Base-by-base conservation (phyloP, 2,888 invertebrate species). In the Caenorhabditis panamensis region DNA sequence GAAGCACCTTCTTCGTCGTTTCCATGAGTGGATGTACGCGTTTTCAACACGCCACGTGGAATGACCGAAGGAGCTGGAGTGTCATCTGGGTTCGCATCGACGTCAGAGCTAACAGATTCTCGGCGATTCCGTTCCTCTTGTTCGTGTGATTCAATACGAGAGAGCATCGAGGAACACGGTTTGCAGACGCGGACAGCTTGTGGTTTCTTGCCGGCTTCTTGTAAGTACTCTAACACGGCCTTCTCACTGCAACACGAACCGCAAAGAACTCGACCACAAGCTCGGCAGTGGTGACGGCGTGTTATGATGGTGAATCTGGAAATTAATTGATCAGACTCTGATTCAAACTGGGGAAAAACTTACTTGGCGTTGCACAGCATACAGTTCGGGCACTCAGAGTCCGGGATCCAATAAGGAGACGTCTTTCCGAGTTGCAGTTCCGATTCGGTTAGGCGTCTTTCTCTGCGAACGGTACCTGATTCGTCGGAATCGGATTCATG, bases 391-490 rank as follows among this genome's bases (percentile, higher is more conserved):
- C 95, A 95, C 86, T 95, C 95, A 3, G 94, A 93, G 91, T 96
- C 96, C 0, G 95, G 95, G 64, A 96, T 94, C 96, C 96, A 96
- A 87, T 94, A 93, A 0, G 96, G 96, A 16, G 95, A 94, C 69
- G 94, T 93, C 90, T 90, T 90, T 73, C 90, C 90, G 13, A 90
- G 79, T 28, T 86, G 86, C 28, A 89, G 68, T 59, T 90, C 90
- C 53, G 87, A 86, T 79, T 90, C 90, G 0, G 90, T 90, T 24
- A 90, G 76, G n/a, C 86, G 76, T 31, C 77, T 36, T 31, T 71
- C 82, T 36, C 86, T 82, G 8, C 67, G 58, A 8, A 77, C 56
- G 2, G 68, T 59, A 6, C 18, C 53, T 1, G 78, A 58, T 20
- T 80, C 81, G 20, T 84, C 82, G 6, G 80, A 82, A 49, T 82